Evolutionary conservation across 2,888 invertebrate species (phyloP).

Genomic region (Drosophila gaucha): DNA sequence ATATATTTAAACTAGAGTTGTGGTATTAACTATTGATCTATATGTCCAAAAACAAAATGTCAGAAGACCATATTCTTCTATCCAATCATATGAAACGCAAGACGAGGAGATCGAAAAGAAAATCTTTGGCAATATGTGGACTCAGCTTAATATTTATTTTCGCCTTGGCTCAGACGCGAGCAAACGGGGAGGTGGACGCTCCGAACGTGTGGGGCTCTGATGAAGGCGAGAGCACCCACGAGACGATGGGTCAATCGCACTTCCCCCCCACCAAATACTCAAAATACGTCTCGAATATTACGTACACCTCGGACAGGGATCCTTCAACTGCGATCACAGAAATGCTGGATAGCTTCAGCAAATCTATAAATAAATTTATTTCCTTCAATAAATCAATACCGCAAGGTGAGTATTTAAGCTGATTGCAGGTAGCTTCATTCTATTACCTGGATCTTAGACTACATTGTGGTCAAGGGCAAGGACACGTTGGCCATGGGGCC

Average conservation of each 20-base stretch:
- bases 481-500: constrained; percentile 71
- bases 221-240: constrained; percentile 22
- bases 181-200: neutral
- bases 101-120: constrained; percentile 5
- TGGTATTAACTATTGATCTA: neutral
- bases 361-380: constrained; percentile 35
- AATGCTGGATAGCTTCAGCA: constrained; percentile 41
- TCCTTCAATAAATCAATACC: constrained; percentile 40
- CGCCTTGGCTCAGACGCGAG: constrained; percentile 37
- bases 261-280: constrained; percentile 42
- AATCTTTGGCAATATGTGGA: constrained; percentile 45
- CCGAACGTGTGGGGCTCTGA: too few species aligned
- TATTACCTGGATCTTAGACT: constrained; percentile 69
- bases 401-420: constrained; percentile 40
- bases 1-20: too few species aligned
- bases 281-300: constrained; percentile 17
- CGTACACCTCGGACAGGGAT: constrained; percentile 23
- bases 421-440: neutral
- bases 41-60: neutral
- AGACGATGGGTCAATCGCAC: constrained; percentile 48
- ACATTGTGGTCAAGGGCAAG: constrained; percentile 75
- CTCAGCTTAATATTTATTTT: constrained; percentile 45
- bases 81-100: neutral
- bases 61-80: neutral
- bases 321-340: constrained; percentile 23